Percentiles rank a stretch among this genome's conserved stretches.
These are phyloP conservation scores for Geotrypetes seraphini DNA, from an alignment of 2,797 vertebrate species.

Conservation along the genomic window DNA sequence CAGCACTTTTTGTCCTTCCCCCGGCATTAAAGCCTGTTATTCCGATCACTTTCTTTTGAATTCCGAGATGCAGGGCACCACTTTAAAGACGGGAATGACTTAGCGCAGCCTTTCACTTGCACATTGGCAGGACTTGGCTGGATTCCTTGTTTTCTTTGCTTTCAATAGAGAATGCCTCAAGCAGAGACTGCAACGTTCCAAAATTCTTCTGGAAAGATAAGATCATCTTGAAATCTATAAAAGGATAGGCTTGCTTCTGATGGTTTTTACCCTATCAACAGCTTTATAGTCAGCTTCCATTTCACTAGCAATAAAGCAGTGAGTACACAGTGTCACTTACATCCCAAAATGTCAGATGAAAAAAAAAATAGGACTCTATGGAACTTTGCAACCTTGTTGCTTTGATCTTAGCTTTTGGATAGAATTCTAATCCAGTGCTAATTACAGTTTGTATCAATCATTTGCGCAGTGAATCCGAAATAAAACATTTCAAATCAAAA, in stretches of 20 bases:
- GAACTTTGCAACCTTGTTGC: too few species aligned
- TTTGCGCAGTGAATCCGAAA: too few species aligned
- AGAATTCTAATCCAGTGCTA: too few species aligned
- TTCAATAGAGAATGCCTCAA: conserved; percentile 31
- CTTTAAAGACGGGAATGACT: conserved; percentile 26
- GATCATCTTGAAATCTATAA: not conserved
- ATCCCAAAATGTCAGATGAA: not conserved
- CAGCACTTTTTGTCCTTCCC: conserved; percentile 14
- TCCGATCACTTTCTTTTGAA: conserved; percentile 25
- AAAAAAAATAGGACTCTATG: too few species aligned
- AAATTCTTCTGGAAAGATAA: conserved; percentile 11
- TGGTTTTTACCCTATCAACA: conserved; percentile 4
- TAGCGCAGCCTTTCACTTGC: conserved; percentile 21
- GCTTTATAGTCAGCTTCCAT: conserved; percentile 9
- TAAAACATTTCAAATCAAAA: too few species aligned
- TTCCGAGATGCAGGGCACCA: conserved; percentile 12
- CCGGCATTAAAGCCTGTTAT: conserved; percentile 27
- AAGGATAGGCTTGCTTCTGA: not conserved
- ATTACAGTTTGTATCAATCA: too few species aligned
- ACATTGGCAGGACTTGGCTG: conserved; percentile 3
- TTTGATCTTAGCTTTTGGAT: too few species aligned
- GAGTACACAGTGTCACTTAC: not conserved
- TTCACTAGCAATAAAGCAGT: too few species aligned
- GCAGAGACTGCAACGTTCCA: conserved; percentile 17
- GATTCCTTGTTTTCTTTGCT: conserved; percentile 19